Percentiles rank a stretch among this genome's conserved stretches.
phyloP scores from a whole-genome alignment of 1,140 invertebrate genomes.

The Pseudomyrmex gracilis region DNA sequence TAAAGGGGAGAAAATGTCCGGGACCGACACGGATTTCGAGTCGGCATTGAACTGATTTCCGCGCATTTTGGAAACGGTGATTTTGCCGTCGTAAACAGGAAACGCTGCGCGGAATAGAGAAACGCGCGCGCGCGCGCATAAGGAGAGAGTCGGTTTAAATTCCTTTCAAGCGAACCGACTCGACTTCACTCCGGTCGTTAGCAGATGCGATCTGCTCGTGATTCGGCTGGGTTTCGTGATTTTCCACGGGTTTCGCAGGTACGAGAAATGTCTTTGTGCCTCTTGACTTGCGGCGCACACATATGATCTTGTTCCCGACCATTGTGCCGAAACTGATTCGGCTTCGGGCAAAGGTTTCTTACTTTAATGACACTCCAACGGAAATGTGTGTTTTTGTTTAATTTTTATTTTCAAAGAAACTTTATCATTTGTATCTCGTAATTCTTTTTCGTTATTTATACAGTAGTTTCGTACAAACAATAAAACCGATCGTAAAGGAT shows the following conservation, averaged over 20 bases:
- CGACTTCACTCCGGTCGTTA: slow-evolving; percentile 69
- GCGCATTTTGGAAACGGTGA: slow-evolving; percentile 78
- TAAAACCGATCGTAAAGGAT: neutral
- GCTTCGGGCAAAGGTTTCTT: neutral
- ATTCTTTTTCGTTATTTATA: neutral
- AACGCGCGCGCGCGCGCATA: neutral
- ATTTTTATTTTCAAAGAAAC: neutral
- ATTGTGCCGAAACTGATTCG: slow-evolving; percentile 37
- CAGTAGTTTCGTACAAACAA: too few relatives aligned
- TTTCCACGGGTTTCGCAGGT: slow-evolving; percentile 69
- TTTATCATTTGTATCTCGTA: neutral
- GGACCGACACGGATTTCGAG: slow-evolving; percentile 78
- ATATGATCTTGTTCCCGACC: slow-evolving; percentile 1
- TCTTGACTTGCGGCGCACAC: slow-evolving; percentile 31
- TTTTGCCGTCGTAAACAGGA: slow-evolving; percentile 71
- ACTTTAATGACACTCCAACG: neutral
- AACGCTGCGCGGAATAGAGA: neutral
- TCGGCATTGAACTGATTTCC: slow-evolving; percentile 78
- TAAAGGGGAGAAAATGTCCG: slow-evolving; percentile 72
- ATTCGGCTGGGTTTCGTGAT: slow-evolving; percentile 72
- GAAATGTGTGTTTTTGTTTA: neutral
- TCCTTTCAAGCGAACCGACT: slow-evolving; percentile 56
- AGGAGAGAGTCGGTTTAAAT: slow-evolving; percentile 58
- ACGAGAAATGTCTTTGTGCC: slow-evolving; percentile 61
- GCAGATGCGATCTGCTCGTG: slow-evolving; percentile 78